Conservation (phyloP, 2,113 vertebrate species). For the Nyctibius bracteatus region DNA sequence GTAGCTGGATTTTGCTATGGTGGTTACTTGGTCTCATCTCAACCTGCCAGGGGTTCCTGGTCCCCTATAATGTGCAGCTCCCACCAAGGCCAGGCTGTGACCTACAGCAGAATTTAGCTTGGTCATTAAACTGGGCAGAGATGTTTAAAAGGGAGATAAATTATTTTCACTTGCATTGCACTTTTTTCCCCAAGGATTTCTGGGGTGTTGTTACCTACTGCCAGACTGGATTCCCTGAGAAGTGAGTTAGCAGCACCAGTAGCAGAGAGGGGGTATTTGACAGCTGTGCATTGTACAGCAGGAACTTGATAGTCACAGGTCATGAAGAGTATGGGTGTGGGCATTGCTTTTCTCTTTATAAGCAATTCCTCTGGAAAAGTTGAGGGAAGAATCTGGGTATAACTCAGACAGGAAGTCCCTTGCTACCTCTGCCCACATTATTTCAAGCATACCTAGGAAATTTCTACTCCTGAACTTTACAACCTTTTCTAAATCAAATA, state of each 20-base stretch:
- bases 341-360: fast-evolving
- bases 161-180: background rate
- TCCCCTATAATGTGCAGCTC: background rate
- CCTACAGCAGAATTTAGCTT: background rate
- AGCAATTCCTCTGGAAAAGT: background rate
- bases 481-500: background rate
- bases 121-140: background rate
- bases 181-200: background rate
- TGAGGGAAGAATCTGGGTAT: background rate
- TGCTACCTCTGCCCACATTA: background rate
- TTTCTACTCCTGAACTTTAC: background rate
- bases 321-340: background rate
- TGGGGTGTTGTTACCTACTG: background rate
- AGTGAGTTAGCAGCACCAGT: background rate
- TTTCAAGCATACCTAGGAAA: background rate
- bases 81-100: background rate
- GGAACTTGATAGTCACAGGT: background rate
- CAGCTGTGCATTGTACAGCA: background rate
- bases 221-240: background rate
- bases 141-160: background rate
- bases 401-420: background rate
- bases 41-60: background rate
- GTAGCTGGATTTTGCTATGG: background rate
- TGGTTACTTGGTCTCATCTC: background rate
- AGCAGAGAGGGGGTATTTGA: background rate